Percentiles rank a stretch among this genome's conserved stretches.
phyloP scores from a whole-genome alignment of 2,888 invertebrate species.

The Aproaerema taeniolella region DNA sequence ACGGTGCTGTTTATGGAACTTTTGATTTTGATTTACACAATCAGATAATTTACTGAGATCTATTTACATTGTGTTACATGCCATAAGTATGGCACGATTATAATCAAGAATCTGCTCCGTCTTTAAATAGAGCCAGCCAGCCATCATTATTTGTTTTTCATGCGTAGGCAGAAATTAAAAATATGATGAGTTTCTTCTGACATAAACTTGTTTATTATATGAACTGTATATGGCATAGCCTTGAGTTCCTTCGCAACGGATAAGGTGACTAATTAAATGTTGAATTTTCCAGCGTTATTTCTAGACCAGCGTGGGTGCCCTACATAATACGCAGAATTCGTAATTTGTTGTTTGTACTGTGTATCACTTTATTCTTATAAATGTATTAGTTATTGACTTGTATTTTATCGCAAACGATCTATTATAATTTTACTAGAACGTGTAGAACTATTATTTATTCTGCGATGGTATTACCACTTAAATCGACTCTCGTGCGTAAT shows the following conservation, averaged over 20 bases:
- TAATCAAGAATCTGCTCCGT: too few relatives aligned
- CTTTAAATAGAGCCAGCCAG: too few relatives aligned
- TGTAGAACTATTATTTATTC: too few relatives aligned
- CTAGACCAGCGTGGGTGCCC: constrained; percentile 51
- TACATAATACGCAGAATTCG: constrained; percentile 35
- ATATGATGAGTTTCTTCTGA: constrained; percentile 67
- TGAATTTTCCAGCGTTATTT: constrained; percentile 65
- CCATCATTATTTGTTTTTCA: constrained; percentile 49
- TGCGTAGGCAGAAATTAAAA: constrained; percentile 62
- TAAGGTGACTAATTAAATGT: constrained; percentile 68
- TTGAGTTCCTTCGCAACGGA: constrained; percentile 60
- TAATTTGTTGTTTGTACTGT: constrained; percentile 35
- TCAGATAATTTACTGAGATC: too few relatives aligned
- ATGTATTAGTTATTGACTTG: too few relatives aligned
- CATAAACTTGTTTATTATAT: constrained; percentile 66
- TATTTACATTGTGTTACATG: too few relatives aligned
- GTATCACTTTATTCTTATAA: too few relatives aligned
- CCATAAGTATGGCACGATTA: too few relatives aligned
- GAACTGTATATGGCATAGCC: constrained; percentile 61
- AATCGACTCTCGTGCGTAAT: too few relatives aligned
- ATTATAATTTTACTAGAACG: background rate
- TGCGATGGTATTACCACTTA: too few relatives aligned
- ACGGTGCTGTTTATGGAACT: too few relatives aligned
- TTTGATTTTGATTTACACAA: too few relatives aligned
- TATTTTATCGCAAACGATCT: background rate